phyloP scores from a whole-genome alignment of 2,113 vertebrate genomes.

The Gasterosteus nipponicus region DNA sequence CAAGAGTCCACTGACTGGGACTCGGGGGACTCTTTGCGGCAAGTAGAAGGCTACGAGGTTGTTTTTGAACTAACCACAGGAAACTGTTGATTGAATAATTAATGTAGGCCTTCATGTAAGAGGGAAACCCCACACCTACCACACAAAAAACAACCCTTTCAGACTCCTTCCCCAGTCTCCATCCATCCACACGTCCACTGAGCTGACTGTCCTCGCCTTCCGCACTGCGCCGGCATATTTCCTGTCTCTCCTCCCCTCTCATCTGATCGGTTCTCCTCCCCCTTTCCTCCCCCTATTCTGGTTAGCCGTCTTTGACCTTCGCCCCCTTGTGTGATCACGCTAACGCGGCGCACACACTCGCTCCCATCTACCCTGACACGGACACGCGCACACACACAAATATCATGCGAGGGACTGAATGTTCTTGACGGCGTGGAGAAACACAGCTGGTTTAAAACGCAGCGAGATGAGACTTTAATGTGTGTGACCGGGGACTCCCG shows the following conservation, averaged over 20 bases:
- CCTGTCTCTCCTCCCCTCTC: conserved; percentile 27
- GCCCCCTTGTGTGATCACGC: conserved; percentile 66
- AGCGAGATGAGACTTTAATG: conserved; percentile 74
- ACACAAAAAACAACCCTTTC: conserved; percentile 37
- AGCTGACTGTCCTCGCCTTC: not conserved
- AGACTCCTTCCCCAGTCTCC: conserved; percentile 15
- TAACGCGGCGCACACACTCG: conserved; percentile 35
- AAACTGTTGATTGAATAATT: conserved; percentile 79
- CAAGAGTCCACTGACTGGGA: not conserved
- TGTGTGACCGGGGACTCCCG: conserved; percentile 71
- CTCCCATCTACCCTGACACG: conserved; percentile 15
- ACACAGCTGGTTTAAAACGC: conserved; percentile 73
- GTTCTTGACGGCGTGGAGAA: conserved; percentile 70
- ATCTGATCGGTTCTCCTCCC: conserved; percentile 52
- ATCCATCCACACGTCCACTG: conserved; percentile 1
- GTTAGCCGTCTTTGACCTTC: conserved; percentile 74
- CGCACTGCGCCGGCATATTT: conserved; percentile 7
- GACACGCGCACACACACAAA: conserved; percentile 32
- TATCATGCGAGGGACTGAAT: conserved; percentile 50
- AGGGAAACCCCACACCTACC: conserved; percentile 56
- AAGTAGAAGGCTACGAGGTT: conserved; percentile 45
- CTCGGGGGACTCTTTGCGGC: conserved; percentile 69
- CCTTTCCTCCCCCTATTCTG: conserved; percentile 33
- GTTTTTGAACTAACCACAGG: conserved; percentile 73
- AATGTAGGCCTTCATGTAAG: conserved; percentile 63